These are phyloP conservation scores for Pogonophryne albipinna DNA, from an alignment of 2,797 vertebrate genomes.

Conservation along the genomic window DNA sequence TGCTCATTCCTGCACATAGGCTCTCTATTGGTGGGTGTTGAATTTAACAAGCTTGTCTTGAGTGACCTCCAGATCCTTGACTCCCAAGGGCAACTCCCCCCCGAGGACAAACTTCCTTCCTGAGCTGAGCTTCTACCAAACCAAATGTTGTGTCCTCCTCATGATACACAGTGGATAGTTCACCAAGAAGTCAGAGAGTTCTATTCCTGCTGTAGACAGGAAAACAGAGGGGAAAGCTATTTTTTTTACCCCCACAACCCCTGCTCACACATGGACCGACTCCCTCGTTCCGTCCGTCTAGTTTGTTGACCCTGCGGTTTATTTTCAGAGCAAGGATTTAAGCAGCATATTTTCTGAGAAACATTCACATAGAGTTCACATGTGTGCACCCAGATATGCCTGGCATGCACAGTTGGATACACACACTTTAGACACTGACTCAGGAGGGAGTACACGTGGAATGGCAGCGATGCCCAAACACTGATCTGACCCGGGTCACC, in stretches of 20 bases:
- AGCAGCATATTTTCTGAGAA: conserved; percentile 52
- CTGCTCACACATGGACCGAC: conserved; percentile 36
- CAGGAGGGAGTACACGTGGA: conserved; percentile 55
- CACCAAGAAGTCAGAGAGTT: conserved; percentile 76
- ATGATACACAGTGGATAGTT: conserved; percentile 59
- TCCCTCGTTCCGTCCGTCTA: conserved; percentile 36
- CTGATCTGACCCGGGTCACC: conserved; percentile 64
- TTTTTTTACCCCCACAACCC: conserved; percentile 44
- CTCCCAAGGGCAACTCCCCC: conserved; percentile 51
- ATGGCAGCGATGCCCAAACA: conserved; percentile 73
- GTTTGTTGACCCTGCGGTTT: conserved; percentile 70
- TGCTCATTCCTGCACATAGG: conserved; percentile 54
- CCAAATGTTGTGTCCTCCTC: conserved; percentile 44
- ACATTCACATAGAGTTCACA: conserved; percentile 21
- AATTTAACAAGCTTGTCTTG: conserved; percentile 71
- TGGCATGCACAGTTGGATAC: conserved; percentile 44
- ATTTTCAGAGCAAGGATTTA: conserved; percentile 71
- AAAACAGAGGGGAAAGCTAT: conserved; percentile 63
- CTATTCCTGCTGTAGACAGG: conserved; percentile 71
- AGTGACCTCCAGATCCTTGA: conserved; percentile 70
- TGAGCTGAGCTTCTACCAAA: conserved; percentile 45
- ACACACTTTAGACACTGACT: conserved; percentile 26
- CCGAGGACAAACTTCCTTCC: conserved; percentile 60
- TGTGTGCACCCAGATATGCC: conserved; percentile 32
- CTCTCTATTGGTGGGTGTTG: conserved; percentile 60